Conservation (phyloP, 2,113 vertebrate species). For the Ictidomys tridecemlineatus region DNA sequence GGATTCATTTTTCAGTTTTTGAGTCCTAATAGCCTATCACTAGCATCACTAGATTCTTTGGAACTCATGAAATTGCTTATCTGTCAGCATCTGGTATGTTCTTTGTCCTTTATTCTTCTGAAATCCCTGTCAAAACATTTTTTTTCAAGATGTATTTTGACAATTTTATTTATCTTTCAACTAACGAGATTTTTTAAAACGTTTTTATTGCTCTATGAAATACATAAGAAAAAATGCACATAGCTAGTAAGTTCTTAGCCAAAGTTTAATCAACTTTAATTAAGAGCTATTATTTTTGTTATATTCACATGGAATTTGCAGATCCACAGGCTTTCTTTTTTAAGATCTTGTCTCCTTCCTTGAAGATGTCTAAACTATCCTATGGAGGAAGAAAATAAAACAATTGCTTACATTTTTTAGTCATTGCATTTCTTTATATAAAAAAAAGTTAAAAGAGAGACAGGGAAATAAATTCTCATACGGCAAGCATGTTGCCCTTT, state of each 20-base stretch:
- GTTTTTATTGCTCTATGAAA: constrained; percentile 17
- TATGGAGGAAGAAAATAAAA: constrained; percentile 21
- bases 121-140: constrained; percentile 58
- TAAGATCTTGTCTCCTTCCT: background rate
- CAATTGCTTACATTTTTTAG: constrained; percentile 4
- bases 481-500: background rate
- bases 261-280: background rate
- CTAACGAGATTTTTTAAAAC: background rate
- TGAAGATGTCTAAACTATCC: constrained; percentile 1
- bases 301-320: constrained; percentile 4
- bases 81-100: background rate
- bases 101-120: constrained; percentile 11
- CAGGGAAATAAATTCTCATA: constrained; percentile 10
- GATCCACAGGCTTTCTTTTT: background rate
- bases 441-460: background rate
- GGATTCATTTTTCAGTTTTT: constrained; percentile 30
- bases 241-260: constrained; percentile 52
- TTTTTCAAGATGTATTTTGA: constrained; percentile 66
- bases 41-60: background rate
- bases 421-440: constrained; percentile 17
- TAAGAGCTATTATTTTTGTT: constrained; percentile 63
- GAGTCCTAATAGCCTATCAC: background rate
- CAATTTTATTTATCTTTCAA: constrained; percentile 56
- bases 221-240: constrained; percentile 46
- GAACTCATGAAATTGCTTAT: background rate